A percentile compares a stretch with the other conserved stretches of the same genome.
These are phyloP conservation scores for Triplophysa tibetana DNA, from an alignment of 2,113 vertebrate species.

Conservation along the genomic window DNA sequence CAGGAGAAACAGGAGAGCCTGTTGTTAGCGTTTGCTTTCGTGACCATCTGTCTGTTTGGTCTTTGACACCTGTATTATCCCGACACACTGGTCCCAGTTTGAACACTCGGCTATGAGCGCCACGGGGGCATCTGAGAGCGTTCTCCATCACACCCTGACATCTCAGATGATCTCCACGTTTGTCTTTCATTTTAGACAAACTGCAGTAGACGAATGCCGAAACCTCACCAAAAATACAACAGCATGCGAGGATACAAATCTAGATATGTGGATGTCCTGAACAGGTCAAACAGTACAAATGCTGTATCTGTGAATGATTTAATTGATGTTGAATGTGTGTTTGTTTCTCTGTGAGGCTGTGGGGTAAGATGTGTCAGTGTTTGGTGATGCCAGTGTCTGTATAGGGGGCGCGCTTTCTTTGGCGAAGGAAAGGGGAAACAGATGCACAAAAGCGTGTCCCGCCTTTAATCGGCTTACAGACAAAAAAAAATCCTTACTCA, in stretches of 20 bases:
- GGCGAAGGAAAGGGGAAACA: conserved; percentile 46
- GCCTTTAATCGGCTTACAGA: conserved; percentile 57
- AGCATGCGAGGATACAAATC: no score
- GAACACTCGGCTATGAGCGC: conserved; percentile 19
- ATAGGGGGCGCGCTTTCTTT: conserved; percentile 8
- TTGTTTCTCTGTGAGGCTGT: no score
- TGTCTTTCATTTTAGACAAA: conserved; percentile 17
- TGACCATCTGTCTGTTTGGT: conserved; percentile 57
- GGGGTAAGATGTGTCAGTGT: not conserved
- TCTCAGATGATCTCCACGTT: not conserved
- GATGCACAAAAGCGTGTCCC: conserved; percentile 49
- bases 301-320: no score
- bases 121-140: conserved; percentile 22
- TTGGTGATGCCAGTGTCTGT: not conserved
- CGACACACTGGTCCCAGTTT: conserved; percentile 3
- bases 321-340: no score
- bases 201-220: conserved; percentile 14
- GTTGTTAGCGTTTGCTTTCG: conserved; percentile 42
- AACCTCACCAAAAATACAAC: not conserved
- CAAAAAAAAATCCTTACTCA: conserved; percentile 17
- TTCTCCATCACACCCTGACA: not conserved
- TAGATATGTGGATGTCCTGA: no score
- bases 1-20: not conserved
- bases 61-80: conserved; percentile 60
- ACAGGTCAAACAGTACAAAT: no score